Conservation (phyloP, 2,113 vertebrate species). For the Canis aureus region DNA sequence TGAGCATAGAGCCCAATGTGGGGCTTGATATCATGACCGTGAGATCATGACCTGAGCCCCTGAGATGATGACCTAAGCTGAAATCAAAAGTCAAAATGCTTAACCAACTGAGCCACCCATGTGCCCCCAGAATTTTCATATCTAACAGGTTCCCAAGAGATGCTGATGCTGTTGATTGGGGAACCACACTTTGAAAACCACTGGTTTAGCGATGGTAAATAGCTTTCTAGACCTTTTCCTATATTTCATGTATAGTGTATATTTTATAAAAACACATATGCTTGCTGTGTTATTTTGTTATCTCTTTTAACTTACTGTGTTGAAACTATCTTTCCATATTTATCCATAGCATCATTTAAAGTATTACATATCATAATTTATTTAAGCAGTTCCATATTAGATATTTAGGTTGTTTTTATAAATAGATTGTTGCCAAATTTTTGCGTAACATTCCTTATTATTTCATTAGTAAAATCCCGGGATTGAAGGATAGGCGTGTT, state of each 20-base stretch:
- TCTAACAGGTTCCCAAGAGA: not conserved
- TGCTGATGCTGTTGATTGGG: not conserved
- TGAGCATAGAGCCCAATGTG: not conserved
- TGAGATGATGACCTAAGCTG: not conserved
- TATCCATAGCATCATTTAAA: not conserved
- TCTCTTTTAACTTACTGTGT: not conserved
- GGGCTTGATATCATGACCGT: not conserved
- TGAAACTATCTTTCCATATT: constrained; percentile 7
- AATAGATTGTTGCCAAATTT: constrained; percentile 39
- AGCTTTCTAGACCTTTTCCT: not conserved
- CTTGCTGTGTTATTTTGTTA: not conserved
- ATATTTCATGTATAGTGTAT: not conserved
- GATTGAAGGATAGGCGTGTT: not conserved
- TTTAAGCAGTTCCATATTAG: constrained; percentile 18
- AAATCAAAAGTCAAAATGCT: not conserved
- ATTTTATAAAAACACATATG: constrained; percentile 21
- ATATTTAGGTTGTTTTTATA: not conserved
- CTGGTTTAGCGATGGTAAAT: not conserved
- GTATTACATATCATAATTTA: constrained; percentile 30
- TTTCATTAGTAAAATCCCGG: constrained; percentile 61
- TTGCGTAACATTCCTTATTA: not conserved
- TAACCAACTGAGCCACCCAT: not conserved
- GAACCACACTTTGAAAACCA: not conserved
- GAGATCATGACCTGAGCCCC: not conserved
- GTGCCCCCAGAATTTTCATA: not conserved